Percentiles rank a stretch among this genome's conserved stretches.
Evolutionary conservation across 92 coral and sea anemone species (phyloP).

Genomic region (Palythoa caribaeorum): DNA sequence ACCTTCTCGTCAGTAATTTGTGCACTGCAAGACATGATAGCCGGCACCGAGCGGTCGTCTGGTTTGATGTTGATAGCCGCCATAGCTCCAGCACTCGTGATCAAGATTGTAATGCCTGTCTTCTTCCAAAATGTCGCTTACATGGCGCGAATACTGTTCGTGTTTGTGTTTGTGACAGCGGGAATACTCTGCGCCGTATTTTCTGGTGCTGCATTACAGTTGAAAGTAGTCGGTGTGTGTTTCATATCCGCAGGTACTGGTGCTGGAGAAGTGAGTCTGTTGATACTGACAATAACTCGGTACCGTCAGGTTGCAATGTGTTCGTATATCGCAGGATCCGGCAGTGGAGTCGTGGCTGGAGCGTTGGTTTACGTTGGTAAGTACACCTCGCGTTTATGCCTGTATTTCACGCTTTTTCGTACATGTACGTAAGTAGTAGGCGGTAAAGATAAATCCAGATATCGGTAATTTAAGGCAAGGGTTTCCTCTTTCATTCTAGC

Average conservation of each 20-base stretch:
- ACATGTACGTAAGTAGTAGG: too few relatives aligned
- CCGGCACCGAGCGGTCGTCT: slow-evolving; percentile 74
- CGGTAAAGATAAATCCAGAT: too few relatives aligned
- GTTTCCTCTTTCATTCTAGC: too few relatives aligned
- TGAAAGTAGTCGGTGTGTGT: slow-evolving; percentile 77
- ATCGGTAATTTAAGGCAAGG: too few relatives aligned
- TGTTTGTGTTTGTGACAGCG: slow-evolving; percentile 55
- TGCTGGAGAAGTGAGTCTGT: slow-evolving; percentile 67
- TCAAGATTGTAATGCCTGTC: slow-evolving; percentile 65
- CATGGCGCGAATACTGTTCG: slow-evolving; percentile 52
- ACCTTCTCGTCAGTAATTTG: slow-evolving; percentile 74
- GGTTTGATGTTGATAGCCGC: slow-evolving; percentile 72
- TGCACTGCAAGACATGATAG: slow-evolving; percentile 75
- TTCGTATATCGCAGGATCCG: slow-evolving; percentile 69
- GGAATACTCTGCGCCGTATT: slow-evolving; percentile 71
- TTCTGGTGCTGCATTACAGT: slow-evolving; percentile 51
- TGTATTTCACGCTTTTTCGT: neutral
- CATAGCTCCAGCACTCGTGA: slow-evolving; percentile 75
- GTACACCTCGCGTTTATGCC: slow-evolving; percentile 12
- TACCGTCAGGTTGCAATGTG: slow-evolving; percentile 62
- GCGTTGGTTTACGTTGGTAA: slow-evolving; percentile 78
- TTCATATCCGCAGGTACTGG: slow-evolving; percentile 77
- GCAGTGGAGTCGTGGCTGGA: slow-evolving; percentile 69
- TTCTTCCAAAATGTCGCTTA: slow-evolving; percentile 54
- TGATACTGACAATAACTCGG: slow-evolving; percentile 55